Evolutionary conservation across 2,888 invertebrate genomes (phyloP), one percentile per base, ranked within the genome.

Genomic region (Steinernema carpocapsae): DNA sequence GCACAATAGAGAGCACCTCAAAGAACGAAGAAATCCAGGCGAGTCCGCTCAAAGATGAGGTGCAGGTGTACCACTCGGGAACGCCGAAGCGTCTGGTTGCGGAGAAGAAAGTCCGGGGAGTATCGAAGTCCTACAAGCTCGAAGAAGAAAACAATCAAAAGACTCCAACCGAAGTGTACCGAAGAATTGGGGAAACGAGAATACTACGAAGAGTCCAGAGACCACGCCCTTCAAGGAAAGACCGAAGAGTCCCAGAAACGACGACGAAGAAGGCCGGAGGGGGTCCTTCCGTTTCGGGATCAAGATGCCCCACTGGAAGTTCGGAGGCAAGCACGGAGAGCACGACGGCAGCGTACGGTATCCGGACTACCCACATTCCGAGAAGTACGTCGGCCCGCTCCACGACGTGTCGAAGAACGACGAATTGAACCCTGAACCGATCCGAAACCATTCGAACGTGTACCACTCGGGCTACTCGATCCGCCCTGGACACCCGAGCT

Each of bases 341-440:
- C 42, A 70, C 22, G 42, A 70, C 22, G 22, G 19, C 26, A 26
- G n/a, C n/a, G 24, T 70, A 24, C 29, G 29, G n/a, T 37, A 26
- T 37, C 70, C 42, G 70, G 70, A 70, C 42, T 19, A 59, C 29
- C 0, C 59, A 59, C 19, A 24, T 59, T 19, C 59, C 0, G 59
- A 71, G 1, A 51, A 72, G 19, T 80, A 78, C 52, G 76, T 76
- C 24, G 80, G 80, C 29, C 76, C 76, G 0, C 64, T 80, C 12
- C 77, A 80, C 12, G 76, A 76, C 22, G 51, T 71, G 1, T 32
- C n/a, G 0, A 71, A 70, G 22, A 37, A 70, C 12, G 46, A 17
- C 6, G 80, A 80, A 71, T 10, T 79, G 0, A 73, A 72, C 7
- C 51, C 72, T 1, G 37, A 52, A 19, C 76, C 78, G 6, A 46